A percentile compares a stretch with the other conserved stretches of the same genome.
These are phyloP conservation scores for Chaenodraco wilsoni DNA, from an alignment of 2,797 vertebrate species.

Conservation along the genomic window DNA sequence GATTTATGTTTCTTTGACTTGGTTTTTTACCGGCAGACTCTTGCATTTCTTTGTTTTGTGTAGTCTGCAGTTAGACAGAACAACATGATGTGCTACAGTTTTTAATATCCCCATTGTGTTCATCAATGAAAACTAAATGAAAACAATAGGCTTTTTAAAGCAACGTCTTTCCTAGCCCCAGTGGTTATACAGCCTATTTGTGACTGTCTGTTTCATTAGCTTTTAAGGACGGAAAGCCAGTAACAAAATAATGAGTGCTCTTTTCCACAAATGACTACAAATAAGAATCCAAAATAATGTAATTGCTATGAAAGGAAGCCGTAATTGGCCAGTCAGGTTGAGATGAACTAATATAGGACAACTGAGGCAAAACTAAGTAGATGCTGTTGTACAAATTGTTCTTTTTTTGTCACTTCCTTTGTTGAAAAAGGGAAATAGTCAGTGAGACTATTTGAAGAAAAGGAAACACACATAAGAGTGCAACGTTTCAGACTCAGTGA, in stretches of 20 bases:
- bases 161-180: slow-evolving; percentile 47
- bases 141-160: slow-evolving; percentile 64
- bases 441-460: neutral
- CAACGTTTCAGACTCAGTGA: slow-evolving; percentile 1
- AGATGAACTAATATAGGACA: slow-evolving; percentile 65
- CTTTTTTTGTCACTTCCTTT: slow-evolving; percentile 34
- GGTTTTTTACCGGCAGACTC: slow-evolving; percentile 40
- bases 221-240: slow-evolving; percentile 67
- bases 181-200: slow-evolving; percentile 69
- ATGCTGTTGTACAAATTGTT: slow-evolving; percentile 42
- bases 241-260: slow-evolving; percentile 68
- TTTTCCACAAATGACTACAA: slow-evolving; percentile 65
- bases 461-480: slow-evolving; percentile 1
- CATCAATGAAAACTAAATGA: slow-evolving; percentile 60
- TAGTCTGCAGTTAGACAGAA: slow-evolving; percentile 22
- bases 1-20: slow-evolving; percentile 33
- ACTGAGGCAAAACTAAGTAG: slow-evolving; percentile 67
- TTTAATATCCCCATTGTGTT: slow-evolving; percentile 59
- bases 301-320: slow-evolving; percentile 61
- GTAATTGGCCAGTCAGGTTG: slow-evolving; percentile 65
- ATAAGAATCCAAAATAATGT: slow-evolving; percentile 44
- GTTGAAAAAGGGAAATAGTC: slow-evolving; percentile 19
- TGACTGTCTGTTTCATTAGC: slow-evolving; percentile 74
- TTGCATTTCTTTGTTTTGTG: slow-evolving; percentile 29
- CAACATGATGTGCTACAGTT: slow-evolving; percentile 27